Evolutionary conservation across 2,113 vertebrate species (phyloP), one percentile per base, ranked within the genome.

Genomic region (Amazona guildingii): DNA sequence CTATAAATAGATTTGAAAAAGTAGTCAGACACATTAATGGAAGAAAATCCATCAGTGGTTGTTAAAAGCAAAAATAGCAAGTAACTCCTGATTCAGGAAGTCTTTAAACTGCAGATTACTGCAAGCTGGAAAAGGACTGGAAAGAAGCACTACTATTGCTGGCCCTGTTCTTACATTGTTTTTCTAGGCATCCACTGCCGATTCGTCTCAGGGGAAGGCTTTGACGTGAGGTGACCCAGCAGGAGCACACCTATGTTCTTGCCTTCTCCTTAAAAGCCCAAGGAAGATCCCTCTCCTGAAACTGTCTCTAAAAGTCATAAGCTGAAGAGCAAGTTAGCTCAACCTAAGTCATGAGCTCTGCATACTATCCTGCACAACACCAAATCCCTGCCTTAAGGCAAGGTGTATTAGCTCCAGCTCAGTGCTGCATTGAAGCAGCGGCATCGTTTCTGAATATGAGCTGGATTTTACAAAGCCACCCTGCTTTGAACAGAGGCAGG

Each of bases 1-100:
- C 94, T 96, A 97, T 82, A 94, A 92, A 96, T 95, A 96, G 93
- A 84, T 76, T 88, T 2, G 15, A 86, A 92, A 96, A 89, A 89
- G 74, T 55, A 91, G 86, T 80, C 57, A 80, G 68, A 84, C 77
- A 92, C 46, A 72, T 86, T 89, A 83, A 72, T 72, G 86, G 91
- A 95, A 93, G 79, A 83, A 87, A 93, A 92, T 86, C 91, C 92
- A 86, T 88, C 91, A 78, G 83, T 61, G 84, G 37, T 70, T 92
- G 48, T 91, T 91, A 95, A 94, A 91, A 68, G 72, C 44, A 81
- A 84, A 88, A 89, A 93, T 86, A 79, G 13, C 35, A 84, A 91
- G 57, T 82, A 81, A 96, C 24, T 95, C 59, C 77, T 84, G 83
- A 94, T 75, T 92, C 92, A 92, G 92, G 90, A 96, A 96, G 90